Evolutionary conservation across 2,797 vertebrate species (phyloP), one percentile per base, ranked within the genome.

Genomic region (Coccyzus lansbergi): DNA sequence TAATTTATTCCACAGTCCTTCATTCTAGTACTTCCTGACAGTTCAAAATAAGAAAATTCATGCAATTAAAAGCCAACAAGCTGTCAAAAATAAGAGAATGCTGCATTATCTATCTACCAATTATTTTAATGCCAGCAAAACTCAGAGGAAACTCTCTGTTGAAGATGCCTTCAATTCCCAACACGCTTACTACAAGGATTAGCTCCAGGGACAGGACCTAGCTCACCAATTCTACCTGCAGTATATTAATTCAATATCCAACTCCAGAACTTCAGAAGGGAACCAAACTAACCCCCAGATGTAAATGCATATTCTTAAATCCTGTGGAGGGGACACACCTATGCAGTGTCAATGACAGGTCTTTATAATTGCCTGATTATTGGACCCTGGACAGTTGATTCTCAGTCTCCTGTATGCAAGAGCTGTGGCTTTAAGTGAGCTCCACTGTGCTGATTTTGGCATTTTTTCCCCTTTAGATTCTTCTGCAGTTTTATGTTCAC

Each of bases 401-500:
- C 77, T 91, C 55, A 62, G 84, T 31, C 38, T 46, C 29, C 60
- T 6, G 71, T 36, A 77, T 13, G 15, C 68, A 72, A 82, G 62
- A 88, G 40, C 38, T 71, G 82, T 22, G 49, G 48, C 77, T 91
- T 85, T 69, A 46, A 83, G 80, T 29, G 68, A 88, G 58, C 59
- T 94, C 48, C 58, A 29, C 74, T 3, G 21, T 72, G 89, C 86
- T 89, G 89, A 75, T 88, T 90, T 95, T 79, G 88, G 88, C 83
- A 72, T 60, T 81, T 62, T 79, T 86, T 76, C 12, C 38, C 44
- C 79, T 88, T 94, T 90, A 92, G 86, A 90, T 83, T 90, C 86
- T 94, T 64, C 79, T 88, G 49, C 95, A 86, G 79, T 67, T 90
- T 68, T 90, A 80, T 19, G 71, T 92, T 93, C 94, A 93, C 69